Percentiles rank a stretch among this genome's conserved stretches.
Evolutionary conservation across 2,113 vertebrate genomes (phyloP).

Genomic region (Orthonyx spaldingii): DNA sequence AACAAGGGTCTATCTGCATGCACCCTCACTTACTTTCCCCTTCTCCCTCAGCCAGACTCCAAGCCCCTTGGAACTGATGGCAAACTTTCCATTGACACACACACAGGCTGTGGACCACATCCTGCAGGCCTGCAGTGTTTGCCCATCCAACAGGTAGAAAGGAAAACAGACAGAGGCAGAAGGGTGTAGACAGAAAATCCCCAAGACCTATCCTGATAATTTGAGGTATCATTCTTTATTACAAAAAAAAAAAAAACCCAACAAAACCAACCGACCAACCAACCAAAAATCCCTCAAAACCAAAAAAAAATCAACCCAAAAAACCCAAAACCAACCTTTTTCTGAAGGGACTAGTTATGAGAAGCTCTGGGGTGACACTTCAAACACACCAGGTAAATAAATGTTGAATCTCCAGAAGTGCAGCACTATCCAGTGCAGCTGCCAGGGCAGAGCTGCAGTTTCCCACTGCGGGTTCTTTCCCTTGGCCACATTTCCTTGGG

Average conservation of each 20-base stretch:
- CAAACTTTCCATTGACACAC: background rate
- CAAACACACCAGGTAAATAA: background rate
- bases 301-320: too few relatives aligned
- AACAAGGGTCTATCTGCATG: background rate
- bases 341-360: background rate
- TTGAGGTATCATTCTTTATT: background rate
- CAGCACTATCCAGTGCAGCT: background rate
- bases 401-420: background rate
- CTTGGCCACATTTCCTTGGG: background rate
- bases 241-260: background rate
- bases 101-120: background rate
- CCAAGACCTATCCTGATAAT: background rate
- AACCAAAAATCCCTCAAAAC: background rate
- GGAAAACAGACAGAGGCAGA: background rate
- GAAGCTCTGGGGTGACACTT: background rate
- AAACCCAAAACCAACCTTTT: background rate
- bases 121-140: background rate
- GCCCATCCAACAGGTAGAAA: background rate
- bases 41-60: background rate
- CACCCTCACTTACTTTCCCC: background rate
- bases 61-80: background rate
- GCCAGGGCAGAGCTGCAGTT: background rate
- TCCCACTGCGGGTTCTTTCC: background rate
- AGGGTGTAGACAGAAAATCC: background rate
- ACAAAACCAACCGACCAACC: background rate